A percentile compares a stretch with the other conserved stretches of the same genome.
These are phyloP conservation scores for Drosophila nannoptera DNA, from an alignment of 1,140 invertebrate species.

Conservation along the genomic window DNA sequence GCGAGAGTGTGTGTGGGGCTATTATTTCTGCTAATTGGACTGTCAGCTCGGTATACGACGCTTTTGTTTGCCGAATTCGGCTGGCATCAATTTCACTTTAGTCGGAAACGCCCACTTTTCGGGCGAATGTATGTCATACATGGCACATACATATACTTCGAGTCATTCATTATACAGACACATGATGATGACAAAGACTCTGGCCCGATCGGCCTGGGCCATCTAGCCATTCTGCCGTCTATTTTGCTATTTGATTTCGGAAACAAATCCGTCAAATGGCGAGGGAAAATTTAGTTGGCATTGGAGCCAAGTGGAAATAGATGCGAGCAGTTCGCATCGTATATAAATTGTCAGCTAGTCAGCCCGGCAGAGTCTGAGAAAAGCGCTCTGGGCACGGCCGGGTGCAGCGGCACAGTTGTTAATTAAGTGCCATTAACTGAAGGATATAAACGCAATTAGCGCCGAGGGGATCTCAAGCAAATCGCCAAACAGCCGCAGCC, in stretches of 20 bases:
- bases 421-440: slow-evolving; percentile 78
- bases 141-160: slow-evolving; percentile 23
- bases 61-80: slow-evolving; percentile 60
- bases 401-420: slow-evolving; percentile 72
- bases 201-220: no score
- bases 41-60: slow-evolving; percentile 53
- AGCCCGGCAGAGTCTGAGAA: slow-evolving; percentile 41
- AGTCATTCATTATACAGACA: no score
- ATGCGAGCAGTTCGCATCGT: slow-evolving; percentile 15
- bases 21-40: slow-evolving; percentile 74
- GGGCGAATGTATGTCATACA: slow-evolving; percentile 2
- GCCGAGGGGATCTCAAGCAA: slow-evolving; percentile 73
- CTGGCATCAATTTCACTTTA: slow-evolving; percentile 73
- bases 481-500: slow-evolving; percentile 37
- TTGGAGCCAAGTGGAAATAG: not conserved
- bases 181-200: no score
- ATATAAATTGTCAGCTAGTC: slow-evolving; percentile 42
- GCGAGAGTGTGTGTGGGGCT: not conserved
- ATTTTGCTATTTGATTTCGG: slow-evolving; percentile 1
- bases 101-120: slow-evolving; percentile 48
- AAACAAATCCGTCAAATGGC: slow-evolving; percentile 9
- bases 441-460: slow-evolving; percentile 78
- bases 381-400: slow-evolving; percentile 50
- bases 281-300: not conserved
- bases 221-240: no score